These are phyloP conservation scores for Meloidogyne chitwoodi DNA, from an alignment of 1,140 invertebrate genomes.

Conservation along the genomic window DNA sequence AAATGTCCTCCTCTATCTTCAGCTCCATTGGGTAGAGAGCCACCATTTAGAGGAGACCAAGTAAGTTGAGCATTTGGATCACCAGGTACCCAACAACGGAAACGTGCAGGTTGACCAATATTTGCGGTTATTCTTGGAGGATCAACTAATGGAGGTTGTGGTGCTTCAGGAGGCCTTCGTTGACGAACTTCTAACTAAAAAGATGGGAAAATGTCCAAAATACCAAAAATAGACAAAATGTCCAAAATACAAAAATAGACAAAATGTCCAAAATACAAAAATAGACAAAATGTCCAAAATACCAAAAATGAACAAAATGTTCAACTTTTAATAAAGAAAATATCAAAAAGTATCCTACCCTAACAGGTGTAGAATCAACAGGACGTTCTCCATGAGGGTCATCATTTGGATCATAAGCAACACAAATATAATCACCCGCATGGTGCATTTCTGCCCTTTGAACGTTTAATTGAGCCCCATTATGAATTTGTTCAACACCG, in stretches of 20 bases:
- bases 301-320: too few relatives aligned
- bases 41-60: slow-evolving; percentile 33
- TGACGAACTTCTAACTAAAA: slow-evolving; percentile 19
- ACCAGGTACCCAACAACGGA: slow-evolving; percentile 55
- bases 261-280: background rate
- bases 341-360: background rate
- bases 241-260: background rate
- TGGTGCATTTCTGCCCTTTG: slow-evolving; percentile 39
- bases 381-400: slow-evolving; percentile 20
- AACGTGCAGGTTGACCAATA: slow-evolving; percentile 43
- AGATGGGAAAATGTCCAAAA: background rate
- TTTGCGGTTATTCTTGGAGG: slow-evolving; percentile 42
- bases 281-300: background rate
- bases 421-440: slow-evolving; percentile 21
- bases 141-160: slow-evolving; percentile 45
- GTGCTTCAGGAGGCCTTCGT: background rate
- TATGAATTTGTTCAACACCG: slow-evolving; percentile 39
- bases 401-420: slow-evolving; percentile 20
- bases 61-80: slow-evolving; percentile 48
- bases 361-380: slow-evolving; percentile 24
- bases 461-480: slow-evolving; percentile 38
- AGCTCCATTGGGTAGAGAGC: slow-evolving; percentile 47
- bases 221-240: too few relatives aligned
- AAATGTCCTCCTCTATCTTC: slow-evolving; percentile 44
- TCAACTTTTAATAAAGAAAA: background rate